Conservation (phyloP, 1,140 invertebrate species). For the Sminthurides bifidus region DNA sequence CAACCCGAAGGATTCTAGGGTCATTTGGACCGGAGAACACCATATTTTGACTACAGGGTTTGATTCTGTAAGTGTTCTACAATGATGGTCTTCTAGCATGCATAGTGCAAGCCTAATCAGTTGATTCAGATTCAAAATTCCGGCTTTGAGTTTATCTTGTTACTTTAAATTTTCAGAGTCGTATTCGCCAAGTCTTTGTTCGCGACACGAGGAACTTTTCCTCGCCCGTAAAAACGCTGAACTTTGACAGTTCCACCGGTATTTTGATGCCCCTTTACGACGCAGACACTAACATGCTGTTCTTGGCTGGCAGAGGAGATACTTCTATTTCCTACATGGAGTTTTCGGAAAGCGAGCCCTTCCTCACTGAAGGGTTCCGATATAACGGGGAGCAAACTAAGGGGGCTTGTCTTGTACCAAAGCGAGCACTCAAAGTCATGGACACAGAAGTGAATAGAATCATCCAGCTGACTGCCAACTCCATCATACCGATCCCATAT, state of each 20-base stretch:
- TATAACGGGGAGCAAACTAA: slow-evolving; percentile 80
- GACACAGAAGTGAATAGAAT: slow-evolving; percentile 85
- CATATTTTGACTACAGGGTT: slow-evolving; percentile 68
- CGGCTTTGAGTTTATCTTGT: too few species aligned
- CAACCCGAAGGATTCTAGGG: slow-evolving; percentile 77
- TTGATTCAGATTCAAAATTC: too few species aligned
- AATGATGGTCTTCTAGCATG: slow-evolving; percentile 18
- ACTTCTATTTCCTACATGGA: slow-evolving; percentile 77
- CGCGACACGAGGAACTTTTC: slow-evolving; percentile 71
- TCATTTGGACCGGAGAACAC: slow-evolving; percentile 76
- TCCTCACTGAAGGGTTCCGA: slow-evolving; percentile 65
- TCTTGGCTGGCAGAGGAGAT: slow-evolving; percentile 83
- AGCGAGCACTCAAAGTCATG: slow-evolving; percentile 84
- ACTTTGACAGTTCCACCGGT: slow-evolving; percentile 79
- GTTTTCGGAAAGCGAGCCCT: slow-evolving; percentile 67
- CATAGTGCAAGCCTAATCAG: slow-evolving; percentile 40
- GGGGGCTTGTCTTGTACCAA: slow-evolving; percentile 79
- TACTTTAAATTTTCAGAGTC: slow-evolving; percentile 40
- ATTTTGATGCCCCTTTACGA: slow-evolving; percentile 81
- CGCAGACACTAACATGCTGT: slow-evolving; percentile 84
- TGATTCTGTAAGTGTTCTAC: slow-evolving; percentile 37
- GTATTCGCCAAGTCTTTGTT: slow-evolving; percentile 71
- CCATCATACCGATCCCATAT: slow-evolving; percentile 82
- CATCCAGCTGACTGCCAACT: slow-evolving; percentile 66
- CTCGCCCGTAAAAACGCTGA: slow-evolving; percentile 61